Evolutionary conservation across 2,797 vertebrate species (phyloP), one percentile per base, ranked within the genome.

Genomic region (Acestrorhynchus altus): DNA sequence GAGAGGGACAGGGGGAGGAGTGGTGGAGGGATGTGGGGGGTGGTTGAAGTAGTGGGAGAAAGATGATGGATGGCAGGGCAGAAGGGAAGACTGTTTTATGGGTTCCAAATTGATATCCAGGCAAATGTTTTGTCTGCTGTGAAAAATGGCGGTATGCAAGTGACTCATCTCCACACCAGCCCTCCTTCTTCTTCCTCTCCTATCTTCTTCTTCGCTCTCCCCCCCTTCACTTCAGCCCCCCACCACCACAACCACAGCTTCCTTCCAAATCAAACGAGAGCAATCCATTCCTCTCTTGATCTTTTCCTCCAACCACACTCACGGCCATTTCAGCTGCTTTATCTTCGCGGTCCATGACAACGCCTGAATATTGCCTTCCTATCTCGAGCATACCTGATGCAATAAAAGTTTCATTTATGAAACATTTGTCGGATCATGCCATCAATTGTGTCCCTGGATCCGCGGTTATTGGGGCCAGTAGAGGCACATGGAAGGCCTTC

Each of bases 111-210:
- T 98, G 96, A 99, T 98, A 96, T 96, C 93, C 93, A 88, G 87
- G 95, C 96, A 98, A 98, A 98, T 98, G 96, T 96, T 98, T 98
- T 98, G 97, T 98, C 97, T 98, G 96, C 93, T 94, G 90, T 98
- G 98, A 99, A 97, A 97, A 99, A 99, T 99, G 96, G 95, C 87
- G 83, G n/a, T n/a, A 87, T 20, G 13, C 86, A 90, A 88, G 56
- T 20, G 52, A 90, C 90, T 94, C 92, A 92, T 92, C 91, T 90
- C 86, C 81, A 72, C 82, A 78, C 68, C 60, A 49, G 40, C 72
- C 67, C 46, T 20, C 35, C 11, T n/a, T 24, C 42, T 67, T 40
- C 59, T 71, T 71, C 56, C 68, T 39, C 60, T 61, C 70, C 31
- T 59, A 71, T 22, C 80, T 57, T 40, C 67, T 40, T 64, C 26